Conservation (phyloP, 2,797 vertebrate species). For the Cheracebus regulus region DNA sequence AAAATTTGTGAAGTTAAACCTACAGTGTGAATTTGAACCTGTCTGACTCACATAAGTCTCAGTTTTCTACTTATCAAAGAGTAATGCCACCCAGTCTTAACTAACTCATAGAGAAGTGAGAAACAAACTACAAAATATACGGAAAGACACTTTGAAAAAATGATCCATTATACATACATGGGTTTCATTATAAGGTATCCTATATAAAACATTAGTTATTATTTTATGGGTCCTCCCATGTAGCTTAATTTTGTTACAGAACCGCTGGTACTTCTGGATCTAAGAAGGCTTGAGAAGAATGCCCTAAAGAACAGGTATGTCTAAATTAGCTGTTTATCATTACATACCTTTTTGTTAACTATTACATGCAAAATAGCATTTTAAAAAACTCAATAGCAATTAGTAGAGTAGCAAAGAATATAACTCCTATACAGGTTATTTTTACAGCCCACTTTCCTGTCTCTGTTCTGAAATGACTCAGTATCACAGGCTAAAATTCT, state of each 20-base stretch:
- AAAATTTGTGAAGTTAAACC: not conserved
- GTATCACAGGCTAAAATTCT: conserved; percentile 61
- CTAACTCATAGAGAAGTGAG: not conserved
- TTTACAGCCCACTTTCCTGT: conserved; percentile 41
- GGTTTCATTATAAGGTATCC: not conserved
- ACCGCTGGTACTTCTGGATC: not conserved
- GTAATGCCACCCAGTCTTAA: not conserved
- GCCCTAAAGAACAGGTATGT: not conserved
- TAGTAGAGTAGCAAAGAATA: not conserved
- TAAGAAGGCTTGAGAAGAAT: not conserved
- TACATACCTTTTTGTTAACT: not conserved
- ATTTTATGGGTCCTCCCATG: not conserved
- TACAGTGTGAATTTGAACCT: not conserved
- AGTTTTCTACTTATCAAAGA: conserved; percentile 11
- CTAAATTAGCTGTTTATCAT: not conserved
- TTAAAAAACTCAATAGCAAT: conserved; percentile 34
- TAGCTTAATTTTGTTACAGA: conserved; percentile 3
- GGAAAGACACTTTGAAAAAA: conserved; percentile 15
- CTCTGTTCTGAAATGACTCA: conserved; percentile 60
- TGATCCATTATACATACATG: not conserved
- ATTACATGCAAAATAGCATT: not conserved
- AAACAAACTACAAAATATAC: conserved; percentile 25
- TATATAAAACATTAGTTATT: conserved; percentile 20
- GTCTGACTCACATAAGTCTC: not conserved
- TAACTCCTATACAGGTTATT: not conserved